phyloP scores from a whole-genome alignment of 2,113 vertebrate species.

The Embiotoca jacksoni region DNA sequence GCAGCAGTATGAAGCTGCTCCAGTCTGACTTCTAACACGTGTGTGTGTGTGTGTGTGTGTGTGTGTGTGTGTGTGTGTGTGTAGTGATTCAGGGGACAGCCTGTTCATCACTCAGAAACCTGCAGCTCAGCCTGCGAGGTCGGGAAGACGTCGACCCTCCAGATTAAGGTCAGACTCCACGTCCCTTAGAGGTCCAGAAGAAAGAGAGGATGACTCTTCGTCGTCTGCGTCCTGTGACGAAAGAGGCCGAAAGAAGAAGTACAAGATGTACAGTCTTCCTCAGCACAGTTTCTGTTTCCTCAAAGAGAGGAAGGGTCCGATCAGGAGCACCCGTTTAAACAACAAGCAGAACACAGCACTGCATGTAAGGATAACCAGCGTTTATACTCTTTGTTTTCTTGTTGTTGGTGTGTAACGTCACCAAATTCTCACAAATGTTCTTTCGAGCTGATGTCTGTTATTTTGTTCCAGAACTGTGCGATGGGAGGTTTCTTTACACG shows the following conservation, averaged over 20 bases:
- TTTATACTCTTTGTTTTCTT: neutral
- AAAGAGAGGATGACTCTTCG: conserved; percentile 1
- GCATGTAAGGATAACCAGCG: conserved; percentile 51
- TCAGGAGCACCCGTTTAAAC: accelerated
- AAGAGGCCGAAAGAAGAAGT: accelerated
- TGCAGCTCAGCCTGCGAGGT: conserved; percentile 36
- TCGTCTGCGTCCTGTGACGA: neutral
- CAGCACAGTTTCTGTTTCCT: conserved; percentile 71
- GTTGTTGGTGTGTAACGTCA: neutral
- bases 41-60: too few species aligned
- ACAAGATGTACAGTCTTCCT: neutral
- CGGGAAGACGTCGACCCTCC: accelerated
- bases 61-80: conserved; percentile 1
- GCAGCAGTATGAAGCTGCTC: too few species aligned
- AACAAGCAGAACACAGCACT: conserved; percentile 7
- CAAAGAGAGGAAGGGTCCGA: neutral
- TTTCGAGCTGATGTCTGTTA: neutral
- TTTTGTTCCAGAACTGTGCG: conserved; percentile 60
- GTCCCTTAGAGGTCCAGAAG: neutral
- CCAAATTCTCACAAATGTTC: neutral
- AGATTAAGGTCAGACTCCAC: neutral
- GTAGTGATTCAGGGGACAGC: conserved; percentile 81
- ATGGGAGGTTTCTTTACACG: conserved; percentile 79
- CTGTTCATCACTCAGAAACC: conserved; percentile 80
- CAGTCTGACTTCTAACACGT: too few species aligned